Evolutionary conservation across 2,113 vertebrate species (phyloP).

Genomic region (Glaucidium brasilianum): DNA sequence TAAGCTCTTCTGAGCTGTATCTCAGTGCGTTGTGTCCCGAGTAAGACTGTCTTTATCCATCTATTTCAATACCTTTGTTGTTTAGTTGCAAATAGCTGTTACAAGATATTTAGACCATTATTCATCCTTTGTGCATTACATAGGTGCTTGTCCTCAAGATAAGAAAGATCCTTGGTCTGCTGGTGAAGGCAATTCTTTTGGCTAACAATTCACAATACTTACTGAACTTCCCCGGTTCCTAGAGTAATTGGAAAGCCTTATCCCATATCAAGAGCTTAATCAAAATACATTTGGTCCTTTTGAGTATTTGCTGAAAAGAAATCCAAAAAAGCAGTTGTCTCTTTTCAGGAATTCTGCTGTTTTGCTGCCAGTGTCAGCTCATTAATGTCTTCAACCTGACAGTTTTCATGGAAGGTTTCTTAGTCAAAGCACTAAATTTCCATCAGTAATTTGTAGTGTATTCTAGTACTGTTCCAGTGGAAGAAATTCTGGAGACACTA

Average conservation of each 20-base stretch:
- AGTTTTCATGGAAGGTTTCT: background rate
- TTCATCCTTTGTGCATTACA: background rate
- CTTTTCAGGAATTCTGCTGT: background rate
- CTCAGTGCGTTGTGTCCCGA: background rate
- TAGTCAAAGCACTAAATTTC: background rate
- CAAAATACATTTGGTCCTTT: background rate
- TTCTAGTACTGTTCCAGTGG: background rate
- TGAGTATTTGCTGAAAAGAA: background rate
- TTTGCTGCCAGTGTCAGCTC: background rate
- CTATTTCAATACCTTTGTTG: slow-evolving; percentile 20
- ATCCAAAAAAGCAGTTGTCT: background rate
- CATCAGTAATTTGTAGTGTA: background rate
- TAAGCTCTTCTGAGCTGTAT: slow-evolving; percentile 20
- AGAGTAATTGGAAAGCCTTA: background rate
- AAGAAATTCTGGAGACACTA: background rate
- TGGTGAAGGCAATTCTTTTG: background rate
- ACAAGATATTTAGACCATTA: background rate
- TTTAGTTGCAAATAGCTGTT: background rate
- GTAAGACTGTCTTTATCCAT: slow-evolving; percentile 13
- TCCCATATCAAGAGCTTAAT: background rate
- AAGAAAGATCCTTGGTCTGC: background rate
- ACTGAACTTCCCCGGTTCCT: background rate
- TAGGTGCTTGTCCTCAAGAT: background rate
- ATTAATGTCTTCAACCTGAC: background rate
- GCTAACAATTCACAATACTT: background rate